Base-by-base conservation (phyloP, 23 tunicate species). In the Diplosoma virens region DNA sequence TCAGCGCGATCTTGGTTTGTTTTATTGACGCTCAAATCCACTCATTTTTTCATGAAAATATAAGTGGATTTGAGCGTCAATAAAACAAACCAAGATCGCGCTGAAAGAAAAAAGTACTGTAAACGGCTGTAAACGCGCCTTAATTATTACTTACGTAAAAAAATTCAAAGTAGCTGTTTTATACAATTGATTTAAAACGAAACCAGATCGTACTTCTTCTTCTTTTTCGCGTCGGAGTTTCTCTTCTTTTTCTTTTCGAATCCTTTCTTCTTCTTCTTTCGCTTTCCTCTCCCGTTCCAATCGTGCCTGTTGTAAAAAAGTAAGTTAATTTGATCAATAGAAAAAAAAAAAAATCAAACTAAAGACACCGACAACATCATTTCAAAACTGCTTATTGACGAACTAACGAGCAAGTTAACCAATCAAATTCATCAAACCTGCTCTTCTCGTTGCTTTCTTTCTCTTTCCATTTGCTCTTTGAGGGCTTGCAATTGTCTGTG, bases 401-500 rank as follows among this genome's bases (percentile, higher is more conserved):
- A n/a, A n/a, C n/a, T n/a, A n/a, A n/a, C n/a, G n/a, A n/a, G n/a
- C 50, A 41, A 41, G 14, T 9, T 14, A 41, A 41, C 20, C 17
- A 55, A 55, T 20, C 21, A 11, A 55, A 20, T 6, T 27, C 6
- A 18, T 1, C 50, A 18, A 28, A 81, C 86, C 63, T 81, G 86
- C 61, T 81, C 86, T 47, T 77, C 90, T 74, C 70, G 66, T 33
- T 84, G 86, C 66, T 82, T 90, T 31, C 84, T 79, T 48, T 90
- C 97, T 70, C 86, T 61, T 69, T 90, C 97, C 90, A 90, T 84
- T 79, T 90, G 97, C 50, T 84, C 90, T 48, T 90, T 90, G 45
- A 90, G 84, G 0, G 97, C 97, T 33, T 78, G 74, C 14, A 90
- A 69, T 59, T 90, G 90, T 27, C 97, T 73, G 59, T 90, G 97